Evolutionary conservation across 2,888 invertebrate species (phyloP).

Genomic region (Atrina japonica): DNA sequence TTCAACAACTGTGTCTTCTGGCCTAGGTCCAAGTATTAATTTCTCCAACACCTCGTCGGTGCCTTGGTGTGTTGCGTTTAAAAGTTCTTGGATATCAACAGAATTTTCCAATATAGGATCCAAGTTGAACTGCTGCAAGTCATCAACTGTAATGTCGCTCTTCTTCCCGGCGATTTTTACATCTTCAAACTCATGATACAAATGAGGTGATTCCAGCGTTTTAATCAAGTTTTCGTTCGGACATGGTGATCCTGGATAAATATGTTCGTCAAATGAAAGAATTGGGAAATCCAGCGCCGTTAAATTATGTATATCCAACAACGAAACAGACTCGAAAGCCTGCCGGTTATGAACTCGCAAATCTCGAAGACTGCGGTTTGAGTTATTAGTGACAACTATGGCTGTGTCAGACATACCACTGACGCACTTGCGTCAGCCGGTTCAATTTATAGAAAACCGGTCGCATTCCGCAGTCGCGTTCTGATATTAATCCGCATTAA

Average conservation of each 20-base stretch:
- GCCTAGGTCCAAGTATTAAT: slow-evolving; percentile 45
- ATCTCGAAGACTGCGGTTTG: slow-evolving; percentile 44
- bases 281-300: slow-evolving; percentile 61
- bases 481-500: slow-evolving; percentile 8
- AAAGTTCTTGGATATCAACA: slow-evolving; percentile 93
- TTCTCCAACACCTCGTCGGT: slow-evolving; percentile 44
- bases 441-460: slow-evolving; percentile 23
- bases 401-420: slow-evolving; percentile 44
- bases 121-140: slow-evolving; percentile 86
- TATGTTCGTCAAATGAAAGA: slow-evolving; percentile 56
- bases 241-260: slow-evolving; percentile 63
- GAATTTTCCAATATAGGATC: slow-evolving; percentile 94
- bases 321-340: slow-evolving; percentile 32
- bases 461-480: too few relatives aligned
- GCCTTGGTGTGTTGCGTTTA: slow-evolving; percentile 82
- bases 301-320: slow-evolving; percentile 2
- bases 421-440: slow-evolving; percentile 20
- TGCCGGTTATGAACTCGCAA: slow-evolving; percentile 34
- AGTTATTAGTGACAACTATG: slow-evolving; percentile 17
- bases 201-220: slow-evolving; percentile 54
- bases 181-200: slow-evolving; percentile 57
- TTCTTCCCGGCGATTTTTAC: slow-evolving; percentile 28
- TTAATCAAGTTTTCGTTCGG: slow-evolving; percentile 51
- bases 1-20: slow-evolving; percentile 49
- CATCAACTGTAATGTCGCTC: slow-evolving; percentile 25